Conservation (phyloP, 1,140 invertebrate genomes). For the Diabrotica virgifera region DNA sequence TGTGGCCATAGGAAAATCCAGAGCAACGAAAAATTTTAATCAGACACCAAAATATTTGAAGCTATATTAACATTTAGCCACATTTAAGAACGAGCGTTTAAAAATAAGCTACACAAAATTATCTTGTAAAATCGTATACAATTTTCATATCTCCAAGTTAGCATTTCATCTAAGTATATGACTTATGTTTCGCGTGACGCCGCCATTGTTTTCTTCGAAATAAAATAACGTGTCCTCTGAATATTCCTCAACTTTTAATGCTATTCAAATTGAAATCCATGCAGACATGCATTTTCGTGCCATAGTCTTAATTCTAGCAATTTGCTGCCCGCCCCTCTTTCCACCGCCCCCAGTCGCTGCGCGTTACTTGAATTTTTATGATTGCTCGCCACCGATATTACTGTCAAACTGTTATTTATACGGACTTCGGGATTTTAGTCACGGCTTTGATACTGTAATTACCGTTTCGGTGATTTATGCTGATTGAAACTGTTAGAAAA, state of each 20-base stretch:
- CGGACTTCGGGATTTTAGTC: background rate
- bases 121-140: too few relatives aligned
- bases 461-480: constrained; percentile 1
- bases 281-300: constrained; percentile 1
- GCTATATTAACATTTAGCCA: too few relatives aligned
- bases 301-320: background rate
- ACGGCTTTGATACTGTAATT: constrained; percentile 2
- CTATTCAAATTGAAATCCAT: constrained; percentile 1
- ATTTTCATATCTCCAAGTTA: too few relatives aligned
- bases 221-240: background rate
- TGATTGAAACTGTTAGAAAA: constrained; percentile 1
- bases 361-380: constrained; percentile 2
- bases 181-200: too few relatives aligned
- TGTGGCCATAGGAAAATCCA: too few relatives aligned
- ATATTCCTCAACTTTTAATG: constrained; percentile 3
- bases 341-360: background rate
- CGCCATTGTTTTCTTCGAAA: background rate
- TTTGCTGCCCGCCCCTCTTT: background rate
- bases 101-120: too few relatives aligned
- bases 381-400: background rate
- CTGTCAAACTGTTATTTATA: constrained; percentile 3
- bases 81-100: too few relatives aligned
- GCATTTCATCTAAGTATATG: too few relatives aligned
- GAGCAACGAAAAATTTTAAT: too few relatives aligned
- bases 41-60: too few relatives aligned